Conservation (phyloP, 2,888 invertebrate genomes). For the Brachynemurus nebulosus region DNA sequence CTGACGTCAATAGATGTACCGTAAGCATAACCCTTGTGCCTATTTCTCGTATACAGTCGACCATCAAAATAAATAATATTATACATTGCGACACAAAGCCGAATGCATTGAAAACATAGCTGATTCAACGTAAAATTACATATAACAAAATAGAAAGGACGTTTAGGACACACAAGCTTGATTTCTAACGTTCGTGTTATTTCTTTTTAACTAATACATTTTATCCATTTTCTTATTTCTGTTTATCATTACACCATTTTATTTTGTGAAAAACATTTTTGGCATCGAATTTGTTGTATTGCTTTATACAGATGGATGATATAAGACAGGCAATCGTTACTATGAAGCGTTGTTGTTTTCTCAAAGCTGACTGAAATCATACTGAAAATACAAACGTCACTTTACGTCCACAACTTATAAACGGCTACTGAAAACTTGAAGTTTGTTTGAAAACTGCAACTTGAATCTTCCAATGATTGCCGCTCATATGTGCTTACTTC, state of each 20-base stretch:
- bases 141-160: conserved; percentile 10
- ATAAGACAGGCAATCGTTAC: neutral
- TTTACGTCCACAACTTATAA: conserved; percentile 5
- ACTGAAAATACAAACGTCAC: conserved; percentile 5
- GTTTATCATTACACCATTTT: neutral
- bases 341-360: conserved; percentile 3
- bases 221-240: neutral
- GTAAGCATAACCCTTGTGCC: conserved; percentile 29
- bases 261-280: neutral
- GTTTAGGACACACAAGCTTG: conserved; percentile 8
- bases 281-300: conserved; percentile 2
- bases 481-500: conserved; percentile 1
- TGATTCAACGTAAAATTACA: conserved; percentile 23
- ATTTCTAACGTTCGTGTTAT: conserved; percentile 5
- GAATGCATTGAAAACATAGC: conserved; percentile 20
- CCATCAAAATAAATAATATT: conserved; percentile 22
- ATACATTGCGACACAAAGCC: conserved; percentile 28
- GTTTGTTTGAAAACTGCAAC: neutral
- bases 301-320: neutral
- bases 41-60: conserved; percentile 32
- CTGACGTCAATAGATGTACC: conserved; percentile 29
- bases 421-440: conserved; percentile 5
- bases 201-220: neutral
- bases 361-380: conserved; percentile 4
- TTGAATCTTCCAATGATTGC: conserved; percentile 1